These are phyloP conservation scores for Patella vulgata DNA, from an alignment of 1,140 invertebrate species.

Conservation along the genomic window DNA sequence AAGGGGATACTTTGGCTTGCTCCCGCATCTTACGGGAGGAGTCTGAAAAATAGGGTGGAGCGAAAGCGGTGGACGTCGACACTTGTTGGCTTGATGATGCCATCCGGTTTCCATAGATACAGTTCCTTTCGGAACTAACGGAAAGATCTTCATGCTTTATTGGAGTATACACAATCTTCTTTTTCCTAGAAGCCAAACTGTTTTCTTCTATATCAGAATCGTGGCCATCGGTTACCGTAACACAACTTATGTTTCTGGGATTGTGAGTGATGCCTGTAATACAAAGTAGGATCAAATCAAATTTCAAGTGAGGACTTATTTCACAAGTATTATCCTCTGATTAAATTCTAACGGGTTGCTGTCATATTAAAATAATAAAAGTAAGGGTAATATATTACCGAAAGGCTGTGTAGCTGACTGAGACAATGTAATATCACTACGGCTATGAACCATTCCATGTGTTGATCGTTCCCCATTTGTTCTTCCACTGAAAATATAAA, in stretches of 20 bases:
- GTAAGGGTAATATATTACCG: too few relatives aligned
- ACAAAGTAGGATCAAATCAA: too few relatives aligned
- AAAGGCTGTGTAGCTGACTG: too few relatives aligned
- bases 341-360: too few relatives aligned
- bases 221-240: constrained; percentile 80
- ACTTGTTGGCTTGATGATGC: constrained; percentile 10
- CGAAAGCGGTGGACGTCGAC: neutral
- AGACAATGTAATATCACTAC: too few relatives aligned
- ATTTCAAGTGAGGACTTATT: too few relatives aligned
- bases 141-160: constrained; percentile 56
- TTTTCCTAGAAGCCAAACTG: constrained; percentile 21
- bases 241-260: constrained; percentile 75
- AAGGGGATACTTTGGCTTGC: constrained; percentile 54
- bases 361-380: too few relatives aligned
- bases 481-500: too few relatives aligned
- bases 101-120: constrained; percentile 29
- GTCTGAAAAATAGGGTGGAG: constrained; percentile 12
- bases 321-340: too few relatives aligned
- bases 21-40: constrained; percentile 33
- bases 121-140: constrained; percentile 17
- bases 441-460: too few relatives aligned
- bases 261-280: too few relatives aligned
- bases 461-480: too few relatives aligned
- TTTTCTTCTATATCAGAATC: constrained; percentile 73
- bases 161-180: constrained; percentile 45